Evolutionary conservation across 1,140 invertebrate species (phyloP), one percentile per base, ranked within the genome.

Genomic region (Neodiprion virginianus): DNA sequence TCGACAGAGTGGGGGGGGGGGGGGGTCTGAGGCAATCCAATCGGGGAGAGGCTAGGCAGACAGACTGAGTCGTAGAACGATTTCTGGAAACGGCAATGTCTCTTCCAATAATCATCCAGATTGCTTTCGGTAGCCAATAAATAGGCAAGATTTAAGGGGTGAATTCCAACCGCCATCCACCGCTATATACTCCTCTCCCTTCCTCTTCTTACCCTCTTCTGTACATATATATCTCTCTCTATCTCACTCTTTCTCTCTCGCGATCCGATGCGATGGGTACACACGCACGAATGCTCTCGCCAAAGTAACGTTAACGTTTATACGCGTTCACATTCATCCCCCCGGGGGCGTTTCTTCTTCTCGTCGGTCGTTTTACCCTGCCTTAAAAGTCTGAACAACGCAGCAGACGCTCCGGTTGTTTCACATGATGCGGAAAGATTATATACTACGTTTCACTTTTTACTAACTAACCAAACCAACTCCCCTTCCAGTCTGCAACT

Each of bases 61-160:
- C 73, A 40, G 79, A 74, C 79, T 78, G 76, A 71, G 67, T 71
- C 73, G 75, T 79, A 74, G 72, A 40, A 40, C 65, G n/a, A 66
- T 23, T 72, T 23, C 70, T 69, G 66, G 40, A 40, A 40, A 40
- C 28, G 75, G 71, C 78, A 76, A 81, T 80, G 76, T 83, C 79
- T 81, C 74, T 69, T 76, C 78, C 76, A 76, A 84, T 82, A 82
- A 86, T 83, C 80, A 83, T 84, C 78, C 48, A 74, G 75, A 81
- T 80, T 77, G 80, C 80, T 80, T 48, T 76, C 71, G 80, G 81
- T 74, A 75, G 76, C 77, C 85, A 85, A 87, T 86, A 86, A 88
- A 84, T 84, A 87, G 81, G 82, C 77, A 76, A 85, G 83, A 85
- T 85, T 84, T 84, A 81, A 79, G 78, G 78, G 28, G 28, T 40